Percentiles rank a stretch among this genome's conserved stretches.
Conservation (phyloP, 2,888 invertebrate genomes). For the Arrhopalites spinosus region DNA sequence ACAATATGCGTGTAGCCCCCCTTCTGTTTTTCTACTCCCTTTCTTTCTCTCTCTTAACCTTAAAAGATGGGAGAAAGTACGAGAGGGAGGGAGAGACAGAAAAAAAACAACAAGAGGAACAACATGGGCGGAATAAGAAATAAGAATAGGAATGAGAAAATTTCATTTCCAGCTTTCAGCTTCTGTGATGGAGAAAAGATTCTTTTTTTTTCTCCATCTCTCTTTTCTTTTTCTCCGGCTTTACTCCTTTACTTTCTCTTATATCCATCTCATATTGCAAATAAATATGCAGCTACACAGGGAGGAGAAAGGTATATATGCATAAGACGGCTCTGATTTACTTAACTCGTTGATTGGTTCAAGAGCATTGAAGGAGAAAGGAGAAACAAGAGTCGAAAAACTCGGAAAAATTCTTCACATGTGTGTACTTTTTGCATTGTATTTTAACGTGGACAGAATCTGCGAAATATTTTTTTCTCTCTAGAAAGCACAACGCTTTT, state of each 20-base stretch:
- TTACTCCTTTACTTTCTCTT: not conserved
- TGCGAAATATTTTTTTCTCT: too few species aligned
- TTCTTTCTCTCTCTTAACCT: not conserved
- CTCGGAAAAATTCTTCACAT: too few species aligned
- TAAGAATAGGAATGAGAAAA: not conserved
- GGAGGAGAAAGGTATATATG: too few species aligned
- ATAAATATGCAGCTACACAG: too few species aligned
- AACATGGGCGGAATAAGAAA: not conserved
- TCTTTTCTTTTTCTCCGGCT: not conserved
- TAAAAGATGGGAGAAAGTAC: not conserved
- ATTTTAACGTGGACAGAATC: too few species aligned
- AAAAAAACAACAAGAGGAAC: not conserved
- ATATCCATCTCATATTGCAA: too few species aligned
- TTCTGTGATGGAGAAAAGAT: not conserved
- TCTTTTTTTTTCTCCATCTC: not conserved
- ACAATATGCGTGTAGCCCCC: not conserved
- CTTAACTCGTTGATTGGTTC: too few species aligned
- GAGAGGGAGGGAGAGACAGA: not conserved
- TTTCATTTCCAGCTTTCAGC: constrained; percentile 5
- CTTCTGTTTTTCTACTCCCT: not conserved
- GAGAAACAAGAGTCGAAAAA: too few species aligned
- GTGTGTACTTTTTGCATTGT: too few species aligned
- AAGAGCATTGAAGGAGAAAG: too few species aligned
- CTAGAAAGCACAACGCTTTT: too few species aligned
- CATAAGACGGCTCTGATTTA: too few species aligned